A percentile compares a stretch with the other conserved stretches of the same genome.
phyloP scores from a whole-genome alignment of 1,140 invertebrate species.

The Pseudoatta argentina region DNA sequence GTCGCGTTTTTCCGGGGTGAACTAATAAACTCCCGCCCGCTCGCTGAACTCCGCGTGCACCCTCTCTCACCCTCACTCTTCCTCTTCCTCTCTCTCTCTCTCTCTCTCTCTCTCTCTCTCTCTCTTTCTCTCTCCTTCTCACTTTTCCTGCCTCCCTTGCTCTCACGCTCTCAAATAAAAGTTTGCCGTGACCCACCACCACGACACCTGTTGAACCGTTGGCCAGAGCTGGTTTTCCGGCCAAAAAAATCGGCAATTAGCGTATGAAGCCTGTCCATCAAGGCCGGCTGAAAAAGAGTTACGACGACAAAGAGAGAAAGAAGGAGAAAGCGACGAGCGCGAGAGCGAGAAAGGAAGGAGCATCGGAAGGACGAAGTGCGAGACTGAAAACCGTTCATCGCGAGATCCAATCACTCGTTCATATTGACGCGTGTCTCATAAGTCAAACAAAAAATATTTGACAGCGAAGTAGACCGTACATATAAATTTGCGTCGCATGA shows the following conservation, averaged over 20 bases:
- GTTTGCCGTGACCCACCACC: slow-evolving; percentile 82
- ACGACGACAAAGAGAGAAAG: slow-evolving; percentile 64
- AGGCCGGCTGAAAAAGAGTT: slow-evolving; percentile 78
- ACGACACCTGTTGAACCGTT: slow-evolving; percentile 86
- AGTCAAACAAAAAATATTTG: slow-evolving; percentile 61
- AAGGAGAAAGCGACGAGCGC: slow-evolving; percentile 30
- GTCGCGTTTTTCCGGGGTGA: slow-evolving; percentile 83
- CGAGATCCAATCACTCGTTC: slow-evolving; percentile 62
- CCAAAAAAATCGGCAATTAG: slow-evolving; percentile 82
- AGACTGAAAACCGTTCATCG: slow-evolving; percentile 51
- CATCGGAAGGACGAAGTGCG: slow-evolving; percentile 40
- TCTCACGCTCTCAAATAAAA: slow-evolving; percentile 85
- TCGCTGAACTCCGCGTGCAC: slow-evolving; percentile 74
- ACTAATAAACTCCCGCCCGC: slow-evolving; percentile 83
- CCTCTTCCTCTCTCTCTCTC: slow-evolving; percentile 58
- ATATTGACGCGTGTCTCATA: slow-evolving; percentile 56
- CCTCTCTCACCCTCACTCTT: slow-evolving; percentile 64
- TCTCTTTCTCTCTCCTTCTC: slow-evolving; percentile 59
- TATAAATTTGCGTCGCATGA: slow-evolving; percentile 60
- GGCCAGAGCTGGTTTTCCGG: slow-evolving; percentile 73
- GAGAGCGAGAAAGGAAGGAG: slow-evolving; percentile 37
- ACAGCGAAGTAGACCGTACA: slow-evolving; percentile 44
- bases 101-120: slow-evolving; percentile 40
- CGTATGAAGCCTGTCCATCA: slow-evolving; percentile 84
- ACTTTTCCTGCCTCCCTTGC: slow-evolving; percentile 69